Evolutionary conservation across 1,140 invertebrate genomes (phyloP), one percentile per base, ranked within the genome.

Genomic region (Cotesia vestalis): DNA sequence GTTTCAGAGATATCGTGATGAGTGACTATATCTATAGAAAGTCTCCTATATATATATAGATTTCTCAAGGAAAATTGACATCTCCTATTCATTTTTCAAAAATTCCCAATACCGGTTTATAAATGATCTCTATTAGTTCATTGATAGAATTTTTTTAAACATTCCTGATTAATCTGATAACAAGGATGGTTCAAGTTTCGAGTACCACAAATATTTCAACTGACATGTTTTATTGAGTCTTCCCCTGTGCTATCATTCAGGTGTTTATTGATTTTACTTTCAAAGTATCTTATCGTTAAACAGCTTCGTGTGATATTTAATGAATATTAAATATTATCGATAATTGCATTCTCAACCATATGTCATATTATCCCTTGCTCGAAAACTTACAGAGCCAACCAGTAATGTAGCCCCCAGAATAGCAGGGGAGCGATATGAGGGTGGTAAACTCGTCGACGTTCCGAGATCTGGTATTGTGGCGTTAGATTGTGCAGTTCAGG

Each of bases 211-310:
- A 88, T 84, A 74, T 89, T 90, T 77, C 89, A 89, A 76, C 85
- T 92, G 73, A 86, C 91, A 52, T 93, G 91, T 88, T 89, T 90
- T 70, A 91, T 91, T 71, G 91, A 93, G 86, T 91, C 89, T 79
- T 92, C 88, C 84, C 92, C 92, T 69, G 88, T 91, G 73, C 91
- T 91, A 70, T 79, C 86, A 76, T 91, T 91, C 88, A 92, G 90
- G 91, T 92, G 90, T 14, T 59, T n/a, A 69, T 11, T n/a, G 9
- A 60, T 60, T 14, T 79, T 82, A 86, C 84, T 83, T 68, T 76
- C 81, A 69, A 79, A 77, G 36, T 85, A 81, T 75, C 83, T 79
- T 73, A 74, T 78, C 81, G 71, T 71, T 68, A 78, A 76, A 66
- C 78, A 80, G 52, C 51, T 46, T 55, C 9, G 51, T 46, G 36